phyloP scores from a whole-genome alignment of 2,888 invertebrate genomes.

The Amphipoea oculea region DNA sequence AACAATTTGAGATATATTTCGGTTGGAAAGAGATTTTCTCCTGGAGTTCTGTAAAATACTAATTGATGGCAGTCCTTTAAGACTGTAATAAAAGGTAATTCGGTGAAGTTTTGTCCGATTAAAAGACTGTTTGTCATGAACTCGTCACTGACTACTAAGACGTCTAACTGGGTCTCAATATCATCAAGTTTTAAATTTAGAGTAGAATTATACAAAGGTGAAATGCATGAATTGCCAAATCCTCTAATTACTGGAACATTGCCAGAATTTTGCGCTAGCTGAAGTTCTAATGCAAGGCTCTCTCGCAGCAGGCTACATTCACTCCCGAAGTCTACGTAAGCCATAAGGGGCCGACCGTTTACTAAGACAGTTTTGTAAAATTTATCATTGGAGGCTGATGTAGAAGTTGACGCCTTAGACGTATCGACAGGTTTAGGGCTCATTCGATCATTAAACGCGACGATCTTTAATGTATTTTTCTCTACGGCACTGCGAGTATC shows the following conservation, averaged over 20 bases:
- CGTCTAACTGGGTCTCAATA: constrained; percentile 1
- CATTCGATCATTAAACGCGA: not conserved
- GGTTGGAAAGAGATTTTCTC: not conserved
- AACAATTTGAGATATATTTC: not conserved
- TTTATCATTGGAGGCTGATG: not conserved
- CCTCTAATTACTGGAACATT: not conserved
- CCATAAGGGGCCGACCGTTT: not conserved
- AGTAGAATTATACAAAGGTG: not conserved
- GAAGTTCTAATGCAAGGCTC: not conserved
- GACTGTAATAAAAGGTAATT: constrained; percentile 1
- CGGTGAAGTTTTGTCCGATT: constrained; percentile 19
- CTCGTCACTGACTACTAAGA: constrained; percentile 1
- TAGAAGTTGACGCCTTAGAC: not conserved
- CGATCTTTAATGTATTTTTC: not conserved
- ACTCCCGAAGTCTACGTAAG: constrained; percentile 15
- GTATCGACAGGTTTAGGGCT: not conserved
- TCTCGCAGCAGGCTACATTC: constrained; percentile 5
- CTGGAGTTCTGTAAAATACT: not conserved
- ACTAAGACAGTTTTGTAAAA: not conserved
- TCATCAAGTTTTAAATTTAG: not conserved
- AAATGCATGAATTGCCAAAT: constrained; percentile 5
- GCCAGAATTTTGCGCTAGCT: not conserved
- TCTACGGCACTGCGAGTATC: not conserved
- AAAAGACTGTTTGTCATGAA: not conserved
- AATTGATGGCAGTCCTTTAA: constrained; percentile 2